Evolutionary conservation across 2,113 vertebrate genomes (phyloP).

Genomic region (Petromus typicus): DNA sequence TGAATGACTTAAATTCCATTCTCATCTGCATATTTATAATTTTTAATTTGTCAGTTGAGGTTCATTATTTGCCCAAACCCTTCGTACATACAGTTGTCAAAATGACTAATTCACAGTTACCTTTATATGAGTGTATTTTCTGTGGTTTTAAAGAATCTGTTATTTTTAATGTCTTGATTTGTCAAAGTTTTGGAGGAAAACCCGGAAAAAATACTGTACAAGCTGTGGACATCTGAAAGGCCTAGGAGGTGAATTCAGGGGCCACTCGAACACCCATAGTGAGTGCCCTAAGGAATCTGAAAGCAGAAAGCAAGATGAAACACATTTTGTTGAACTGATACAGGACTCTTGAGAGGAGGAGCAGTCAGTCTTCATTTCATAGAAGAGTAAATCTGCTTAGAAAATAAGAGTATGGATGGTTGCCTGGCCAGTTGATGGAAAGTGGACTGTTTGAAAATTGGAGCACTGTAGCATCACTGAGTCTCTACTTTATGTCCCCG

Average conservation of each 20-base stretch:
- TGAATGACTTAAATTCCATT: neutral
- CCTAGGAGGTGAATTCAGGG: neutral
- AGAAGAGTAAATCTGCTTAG: neutral
- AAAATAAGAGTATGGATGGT: neutral
- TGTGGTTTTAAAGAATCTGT: neutral
- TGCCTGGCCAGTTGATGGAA: neutral
- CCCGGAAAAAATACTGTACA: neutral
- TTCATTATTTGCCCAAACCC: neutral
- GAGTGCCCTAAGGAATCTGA: neutral
- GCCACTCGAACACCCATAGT: neutral
- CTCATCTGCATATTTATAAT: neutral
- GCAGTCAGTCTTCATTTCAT: neutral
- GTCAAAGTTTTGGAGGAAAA: neutral
- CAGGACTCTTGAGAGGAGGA: neutral
- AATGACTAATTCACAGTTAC: neutral
- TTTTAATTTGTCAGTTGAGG: neutral
- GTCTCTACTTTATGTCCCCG: neutral
- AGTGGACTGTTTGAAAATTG: neutral
- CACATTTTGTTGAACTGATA: neutral
- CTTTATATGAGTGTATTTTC: neutral
- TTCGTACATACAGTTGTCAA: neutral
- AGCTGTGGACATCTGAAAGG: neutral
- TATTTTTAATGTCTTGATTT: neutral
- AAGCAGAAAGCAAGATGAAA: neutral
- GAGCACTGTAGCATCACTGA: neutral